Evolutionary conservation across 2,888 invertebrate genomes (phyloP).

Genomic region (Liodrosophila aerea): DNA sequence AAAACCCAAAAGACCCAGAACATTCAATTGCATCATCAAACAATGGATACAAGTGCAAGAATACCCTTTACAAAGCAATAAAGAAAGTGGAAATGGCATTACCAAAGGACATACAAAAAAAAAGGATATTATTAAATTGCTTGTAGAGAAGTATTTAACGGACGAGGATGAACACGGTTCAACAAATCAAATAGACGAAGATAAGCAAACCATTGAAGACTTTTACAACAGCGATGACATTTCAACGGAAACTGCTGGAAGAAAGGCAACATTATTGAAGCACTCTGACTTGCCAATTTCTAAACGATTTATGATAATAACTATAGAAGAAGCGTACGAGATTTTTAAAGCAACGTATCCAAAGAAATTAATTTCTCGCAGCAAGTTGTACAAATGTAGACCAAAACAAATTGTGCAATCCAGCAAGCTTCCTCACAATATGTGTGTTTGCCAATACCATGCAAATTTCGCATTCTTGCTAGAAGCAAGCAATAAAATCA

Average conservation of each 20-base stretch:
- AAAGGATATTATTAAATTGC: conserved; percentile 5
- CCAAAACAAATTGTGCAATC: too few relatives aligned
- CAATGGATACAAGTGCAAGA: conserved; percentile 2
- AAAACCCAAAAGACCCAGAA: conserved; percentile 1
- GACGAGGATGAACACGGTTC: background rate
- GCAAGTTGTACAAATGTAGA: background rate
- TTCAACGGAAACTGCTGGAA: conserved; percentile 5
- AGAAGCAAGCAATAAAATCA: background rate
- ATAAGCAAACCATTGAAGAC: background rate
- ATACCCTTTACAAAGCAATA: background rate
- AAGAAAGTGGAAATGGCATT: conserved; percentile 6
- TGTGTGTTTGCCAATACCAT: background rate
- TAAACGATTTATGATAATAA: conserved; percentile 1
- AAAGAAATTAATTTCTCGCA: background rate
- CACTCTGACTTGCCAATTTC: background rate
- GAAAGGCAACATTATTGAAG: conserved; percentile 5
- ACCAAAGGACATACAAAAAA: conserved; percentile 2
- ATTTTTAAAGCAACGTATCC: background rate
- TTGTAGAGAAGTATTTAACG: background rate
- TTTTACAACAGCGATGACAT: conserved; percentile 12
- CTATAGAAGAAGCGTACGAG: conserved; percentile 2
- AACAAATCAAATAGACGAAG: background rate
- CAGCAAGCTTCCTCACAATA: background rate
- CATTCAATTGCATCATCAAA: conserved; percentile 1
- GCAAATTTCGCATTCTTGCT: background rate